Evolutionary conservation across 2,797 vertebrate species (phyloP).

Genomic region (Pseudochaenichthys georgianus): DNA sequence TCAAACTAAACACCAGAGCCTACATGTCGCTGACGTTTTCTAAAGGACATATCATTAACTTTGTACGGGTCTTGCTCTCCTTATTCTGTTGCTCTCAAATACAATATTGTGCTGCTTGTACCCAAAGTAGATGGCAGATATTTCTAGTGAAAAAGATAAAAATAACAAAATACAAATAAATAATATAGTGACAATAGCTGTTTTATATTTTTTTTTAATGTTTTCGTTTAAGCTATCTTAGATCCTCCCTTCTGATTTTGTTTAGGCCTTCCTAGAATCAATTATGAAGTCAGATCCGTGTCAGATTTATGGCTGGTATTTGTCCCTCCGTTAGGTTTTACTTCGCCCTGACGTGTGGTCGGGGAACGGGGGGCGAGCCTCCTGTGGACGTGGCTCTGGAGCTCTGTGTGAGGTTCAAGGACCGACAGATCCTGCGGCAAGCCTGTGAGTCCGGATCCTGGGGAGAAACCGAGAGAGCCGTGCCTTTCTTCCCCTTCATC

Average conservation of each 20-base stretch:
- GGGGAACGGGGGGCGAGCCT: slow-evolving; percentile 85
- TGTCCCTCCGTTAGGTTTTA: slow-evolving; percentile 85
- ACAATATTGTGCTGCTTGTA: too few species aligned
- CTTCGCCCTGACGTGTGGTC: slow-evolving; percentile 92
- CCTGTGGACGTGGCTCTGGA: slow-evolving; percentile 91
- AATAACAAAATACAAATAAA: too few species aligned
- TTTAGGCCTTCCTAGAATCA: background rate
- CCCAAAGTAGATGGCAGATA: too few species aligned
- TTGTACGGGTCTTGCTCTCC: too few species aligned
- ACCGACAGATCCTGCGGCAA: slow-evolving; percentile 90
- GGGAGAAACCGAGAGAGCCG: slow-evolving; percentile 87
- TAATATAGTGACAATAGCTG: too few species aligned
- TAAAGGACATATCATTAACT: too few species aligned
- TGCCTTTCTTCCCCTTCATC: slow-evolving; percentile 96
- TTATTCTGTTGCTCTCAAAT: too few species aligned
- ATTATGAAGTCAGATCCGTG: background rate
- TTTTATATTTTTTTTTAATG: too few species aligned
- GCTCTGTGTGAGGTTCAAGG: slow-evolving; percentile 90
- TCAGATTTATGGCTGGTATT: background rate
- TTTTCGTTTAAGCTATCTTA: too few species aligned
- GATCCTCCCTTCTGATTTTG: background rate
- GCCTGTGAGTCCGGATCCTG: slow-evolving; percentile 90
- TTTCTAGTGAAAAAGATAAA: too few species aligned
- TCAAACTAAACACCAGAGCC: too few species aligned
- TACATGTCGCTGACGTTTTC: too few species aligned